phyloP scores from a whole-genome alignment of 2,888 invertebrate species.

The Megastigmus dorsalis region DNA sequence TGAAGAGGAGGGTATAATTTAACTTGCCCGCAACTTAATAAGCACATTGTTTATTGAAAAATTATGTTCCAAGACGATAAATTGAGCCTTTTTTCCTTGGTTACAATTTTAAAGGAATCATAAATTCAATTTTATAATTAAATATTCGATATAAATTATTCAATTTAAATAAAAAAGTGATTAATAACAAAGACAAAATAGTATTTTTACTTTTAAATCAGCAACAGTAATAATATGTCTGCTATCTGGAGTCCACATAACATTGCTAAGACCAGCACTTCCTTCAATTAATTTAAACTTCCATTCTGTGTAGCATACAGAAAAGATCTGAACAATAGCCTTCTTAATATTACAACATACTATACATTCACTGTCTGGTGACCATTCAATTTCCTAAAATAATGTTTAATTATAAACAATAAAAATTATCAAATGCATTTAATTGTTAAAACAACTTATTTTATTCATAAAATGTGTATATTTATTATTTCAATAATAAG shows the following conservation, averaged over 20 bases:
- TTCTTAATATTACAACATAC: constrained; percentile 68
- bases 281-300: constrained; percentile 77
- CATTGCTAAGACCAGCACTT: constrained; percentile 75
- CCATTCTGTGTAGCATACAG: constrained; percentile 76
- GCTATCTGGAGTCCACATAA: constrained; percentile 76
- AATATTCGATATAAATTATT: neutral
- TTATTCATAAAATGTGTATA: too few relatives aligned
- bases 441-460: neutral
- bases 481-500: too few relatives aligned
- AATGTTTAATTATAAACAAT: constrained; percentile 25
- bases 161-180: too few relatives aligned
- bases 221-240: constrained; percentile 76
- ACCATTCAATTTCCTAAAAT: constrained; percentile 70
- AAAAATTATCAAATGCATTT: constrained; percentile 14
- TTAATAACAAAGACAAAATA: neutral
- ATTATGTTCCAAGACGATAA: too few relatives aligned
- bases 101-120: neutral
- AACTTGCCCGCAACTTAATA: too few relatives aligned
- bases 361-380: constrained; percentile 69
- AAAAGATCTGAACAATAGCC: constrained; percentile 74
- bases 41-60: too few relatives aligned
- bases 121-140: constrained; percentile 21
- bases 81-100: constrained; percentile 1
- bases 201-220: constrained; percentile 74
- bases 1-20: too few relatives aligned